These are phyloP conservation scores for Aeoliscus strigatus DNA, from an alignment of 2,797 vertebrate species.

Conservation along the genomic window DNA sequence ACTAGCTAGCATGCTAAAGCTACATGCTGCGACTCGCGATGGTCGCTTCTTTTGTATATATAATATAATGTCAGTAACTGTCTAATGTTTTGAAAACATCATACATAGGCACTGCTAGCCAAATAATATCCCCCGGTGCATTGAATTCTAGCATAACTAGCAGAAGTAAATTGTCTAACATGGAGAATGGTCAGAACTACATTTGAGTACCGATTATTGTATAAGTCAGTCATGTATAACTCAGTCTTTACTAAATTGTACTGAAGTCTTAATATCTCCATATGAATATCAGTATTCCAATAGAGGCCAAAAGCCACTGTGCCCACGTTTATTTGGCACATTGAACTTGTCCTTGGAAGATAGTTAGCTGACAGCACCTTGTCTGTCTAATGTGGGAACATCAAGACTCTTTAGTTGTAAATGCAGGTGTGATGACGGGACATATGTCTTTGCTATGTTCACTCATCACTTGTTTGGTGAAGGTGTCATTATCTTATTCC, in stretches of 20 bases:
- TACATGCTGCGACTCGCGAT: constrained; percentile 8
- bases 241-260: no score
- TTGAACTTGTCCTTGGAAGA: constrained; percentile 40
- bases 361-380: constrained; percentile 5
- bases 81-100: no score
- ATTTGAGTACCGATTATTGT: no score
- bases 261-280: no score
- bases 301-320: no score
- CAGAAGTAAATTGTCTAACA: background rate
- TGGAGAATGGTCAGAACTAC: no score
- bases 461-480: background rate
- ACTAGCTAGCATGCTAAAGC: constrained; percentile 37
- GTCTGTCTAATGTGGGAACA: background rate
- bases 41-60: no score
- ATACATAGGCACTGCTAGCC: rapidly evolving
- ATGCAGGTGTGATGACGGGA: no score
- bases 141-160: no score
- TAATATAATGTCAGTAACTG: background rate
- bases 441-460: no score
- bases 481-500: background rate
- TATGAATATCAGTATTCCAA: no score
- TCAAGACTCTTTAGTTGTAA: background rate
- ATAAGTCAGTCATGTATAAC: no score
- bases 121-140: background rate
- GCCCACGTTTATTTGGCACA: background rate